Conservation (phyloP, 2,113 vertebrate genomes). For the Pterocles burchelli region DNA sequence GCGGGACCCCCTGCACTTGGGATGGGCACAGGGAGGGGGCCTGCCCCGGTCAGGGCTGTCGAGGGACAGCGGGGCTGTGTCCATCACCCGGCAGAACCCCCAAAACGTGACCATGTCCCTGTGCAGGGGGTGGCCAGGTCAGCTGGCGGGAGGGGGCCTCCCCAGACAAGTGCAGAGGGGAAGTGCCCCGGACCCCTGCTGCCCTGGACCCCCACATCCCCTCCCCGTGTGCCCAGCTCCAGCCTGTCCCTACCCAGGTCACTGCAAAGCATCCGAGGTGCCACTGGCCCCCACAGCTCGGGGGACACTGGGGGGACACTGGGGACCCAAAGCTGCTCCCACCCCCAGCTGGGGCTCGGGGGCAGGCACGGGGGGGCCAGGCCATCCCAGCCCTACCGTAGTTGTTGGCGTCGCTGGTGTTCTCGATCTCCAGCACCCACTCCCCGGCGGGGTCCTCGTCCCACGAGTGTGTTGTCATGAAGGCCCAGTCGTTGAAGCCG, state of each 20-base stretch:
- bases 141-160: neutral
- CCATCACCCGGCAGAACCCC: neutral
- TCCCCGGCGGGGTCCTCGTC: conserved; percentile 89
- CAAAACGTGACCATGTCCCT: accelerated
- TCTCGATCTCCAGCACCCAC: conserved; percentile 94
- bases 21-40: neutral
- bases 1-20: accelerated
- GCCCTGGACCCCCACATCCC: neutral
- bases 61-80: neutral
- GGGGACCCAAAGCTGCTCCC: neutral
- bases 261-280: neutral
- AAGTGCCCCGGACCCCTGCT: accelerated
- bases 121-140: neutral
- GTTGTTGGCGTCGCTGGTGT: conserved; percentile 89
- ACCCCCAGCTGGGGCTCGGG: accelerated
- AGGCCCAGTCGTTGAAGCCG: conserved; percentile 98
- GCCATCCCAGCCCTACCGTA: conserved; percentile 78
- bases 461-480: conserved; percentile 98
- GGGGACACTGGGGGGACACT: accelerated
- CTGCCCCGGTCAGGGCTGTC: neutral
- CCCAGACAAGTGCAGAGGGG: neutral
- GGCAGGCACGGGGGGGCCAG: neutral
- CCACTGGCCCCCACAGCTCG: neutral
- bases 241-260: neutral
- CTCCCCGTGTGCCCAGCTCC: neutral